These are phyloP conservation scores for Synergus gifuensis DNA, from an alignment of 2,888 invertebrate genomes.

Conservation along the genomic window DNA sequence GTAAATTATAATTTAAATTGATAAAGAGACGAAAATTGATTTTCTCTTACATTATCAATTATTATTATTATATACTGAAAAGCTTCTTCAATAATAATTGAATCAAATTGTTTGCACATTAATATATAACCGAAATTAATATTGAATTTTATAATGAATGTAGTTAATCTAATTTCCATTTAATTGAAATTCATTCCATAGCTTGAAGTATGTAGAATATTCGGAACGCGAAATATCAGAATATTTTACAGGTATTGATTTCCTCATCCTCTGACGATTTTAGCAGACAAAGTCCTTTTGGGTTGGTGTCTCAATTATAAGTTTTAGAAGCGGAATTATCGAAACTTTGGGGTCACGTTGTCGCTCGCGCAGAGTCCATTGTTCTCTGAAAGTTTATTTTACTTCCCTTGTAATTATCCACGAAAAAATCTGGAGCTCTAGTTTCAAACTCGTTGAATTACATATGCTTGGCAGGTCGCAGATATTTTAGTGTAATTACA, in stretches of 20 bases:
- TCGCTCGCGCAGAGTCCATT: constrained; percentile 9
- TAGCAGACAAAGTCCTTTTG: neutral
- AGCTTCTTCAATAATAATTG: neutral
- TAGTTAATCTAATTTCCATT: neutral
- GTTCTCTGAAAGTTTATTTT: constrained; percentile 31
- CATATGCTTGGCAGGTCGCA: constrained; percentile 15
- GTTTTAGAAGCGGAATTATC: constrained; percentile 28
- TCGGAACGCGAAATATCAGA: neutral
- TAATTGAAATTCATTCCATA: neutral
- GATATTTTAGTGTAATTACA: constrained; percentile 19
- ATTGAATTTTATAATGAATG: neutral
- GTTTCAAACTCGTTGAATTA: constrained; percentile 33
- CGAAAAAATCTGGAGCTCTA: constrained; percentile 15
- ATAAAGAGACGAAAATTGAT: neutral
- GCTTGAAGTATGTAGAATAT: neutral
- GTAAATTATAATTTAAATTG: neutral
- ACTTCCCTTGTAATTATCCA: constrained; percentile 17
- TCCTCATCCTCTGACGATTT: neutral
- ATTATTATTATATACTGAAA: neutral
- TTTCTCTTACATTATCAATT: neutral
- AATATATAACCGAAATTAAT: neutral
- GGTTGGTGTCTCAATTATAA: constrained; percentile 19
- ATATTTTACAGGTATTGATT: neutral
- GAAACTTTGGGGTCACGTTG: constrained; percentile 36
- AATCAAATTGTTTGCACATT: neutral